Evolutionary conservation across 2,888 invertebrate species (phyloP).

Genomic region (Cheilosia vernalis): DNA sequence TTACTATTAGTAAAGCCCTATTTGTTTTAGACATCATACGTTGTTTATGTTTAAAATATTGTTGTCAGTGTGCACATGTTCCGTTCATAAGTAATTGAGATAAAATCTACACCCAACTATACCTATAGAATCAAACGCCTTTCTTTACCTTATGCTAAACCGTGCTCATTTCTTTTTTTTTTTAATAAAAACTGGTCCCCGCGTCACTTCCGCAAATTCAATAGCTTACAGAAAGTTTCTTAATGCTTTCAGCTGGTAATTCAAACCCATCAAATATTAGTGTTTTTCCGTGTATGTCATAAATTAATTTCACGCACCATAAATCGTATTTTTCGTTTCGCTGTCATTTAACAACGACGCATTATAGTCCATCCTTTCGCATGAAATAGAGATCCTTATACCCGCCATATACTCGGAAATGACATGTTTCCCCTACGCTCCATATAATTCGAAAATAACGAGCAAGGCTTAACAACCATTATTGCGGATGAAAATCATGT

Average conservation of each 20-base stretch:
- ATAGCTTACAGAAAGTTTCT: not conserved
- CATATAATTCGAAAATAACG: conserved; percentile 7
- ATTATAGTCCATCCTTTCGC: conserved; percentile 21
- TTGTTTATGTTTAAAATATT: no score
- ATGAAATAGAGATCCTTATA: conserved; percentile 1
- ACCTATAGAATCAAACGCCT: no score
- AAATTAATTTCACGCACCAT: conserved; percentile 36
- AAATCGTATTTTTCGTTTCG: conserved; percentile 35
- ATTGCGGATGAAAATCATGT: conserved; percentile 18
- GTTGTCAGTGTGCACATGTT: no score
- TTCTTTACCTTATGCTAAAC: no score
- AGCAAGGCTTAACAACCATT: conserved; percentile 1
- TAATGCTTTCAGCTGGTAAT: not conserved
- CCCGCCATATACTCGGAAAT: conserved; percentile 2
- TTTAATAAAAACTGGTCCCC: no score
- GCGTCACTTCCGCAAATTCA: not conserved
- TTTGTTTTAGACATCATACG: no score
- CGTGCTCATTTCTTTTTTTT: no score
- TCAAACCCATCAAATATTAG: conserved; percentile 1
- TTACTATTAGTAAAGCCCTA: no score
- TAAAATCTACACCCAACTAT: no score
- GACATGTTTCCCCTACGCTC: conserved; percentile 11
- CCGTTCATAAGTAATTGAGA: no score
- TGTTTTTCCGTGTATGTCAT: conserved; percentile 8
- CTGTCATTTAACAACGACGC: conserved; percentile 26